phyloP scores from a whole-genome alignment of 2,888 invertebrate species.

The Coelogynopora nodosa region DNA sequence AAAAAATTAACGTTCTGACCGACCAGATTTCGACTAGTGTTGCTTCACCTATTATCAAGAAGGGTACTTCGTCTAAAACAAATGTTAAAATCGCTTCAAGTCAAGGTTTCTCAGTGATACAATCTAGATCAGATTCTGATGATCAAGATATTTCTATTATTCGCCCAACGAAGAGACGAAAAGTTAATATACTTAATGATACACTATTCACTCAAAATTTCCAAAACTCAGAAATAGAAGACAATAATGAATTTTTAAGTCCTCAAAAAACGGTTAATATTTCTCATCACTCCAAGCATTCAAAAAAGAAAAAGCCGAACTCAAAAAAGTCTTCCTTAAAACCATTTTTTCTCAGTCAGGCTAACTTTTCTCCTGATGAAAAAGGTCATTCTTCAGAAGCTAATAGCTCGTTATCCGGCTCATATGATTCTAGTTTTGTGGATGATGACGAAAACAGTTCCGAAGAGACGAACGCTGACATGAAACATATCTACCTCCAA shows the following conservation, averaged over 20 bases:
- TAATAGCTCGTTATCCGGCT: not conserved
- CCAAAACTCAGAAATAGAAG: not conserved
- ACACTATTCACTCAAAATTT: not conserved
- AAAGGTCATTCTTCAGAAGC: not conserved
- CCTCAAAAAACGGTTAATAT: not conserved
- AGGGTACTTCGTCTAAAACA: constrained; percentile 1
- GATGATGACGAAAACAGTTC: not conserved
- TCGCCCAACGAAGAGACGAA: not conserved
- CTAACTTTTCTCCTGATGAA: not conserved
- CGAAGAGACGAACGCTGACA: not conserved
- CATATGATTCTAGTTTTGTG: constrained; percentile 1
- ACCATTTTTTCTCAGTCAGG: not conserved
- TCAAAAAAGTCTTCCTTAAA: not conserved
- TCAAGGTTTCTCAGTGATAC: not conserved
- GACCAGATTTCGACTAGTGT: not conserved
- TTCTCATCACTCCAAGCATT: not conserved
- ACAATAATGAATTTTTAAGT: not conserved
- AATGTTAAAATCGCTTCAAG: not conserved
- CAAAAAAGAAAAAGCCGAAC: not conserved
- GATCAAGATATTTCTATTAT: not conserved
- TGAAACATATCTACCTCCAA: constrained; percentile 31
- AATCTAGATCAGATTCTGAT: not conserved
- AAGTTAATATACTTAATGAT: not conserved
- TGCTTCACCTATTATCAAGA: not conserved
- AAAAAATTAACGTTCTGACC: not conserved